Evolutionary conservation across 2,113 vertebrate genomes (phyloP).

Genomic region (Syngnathus floridae): DNA sequence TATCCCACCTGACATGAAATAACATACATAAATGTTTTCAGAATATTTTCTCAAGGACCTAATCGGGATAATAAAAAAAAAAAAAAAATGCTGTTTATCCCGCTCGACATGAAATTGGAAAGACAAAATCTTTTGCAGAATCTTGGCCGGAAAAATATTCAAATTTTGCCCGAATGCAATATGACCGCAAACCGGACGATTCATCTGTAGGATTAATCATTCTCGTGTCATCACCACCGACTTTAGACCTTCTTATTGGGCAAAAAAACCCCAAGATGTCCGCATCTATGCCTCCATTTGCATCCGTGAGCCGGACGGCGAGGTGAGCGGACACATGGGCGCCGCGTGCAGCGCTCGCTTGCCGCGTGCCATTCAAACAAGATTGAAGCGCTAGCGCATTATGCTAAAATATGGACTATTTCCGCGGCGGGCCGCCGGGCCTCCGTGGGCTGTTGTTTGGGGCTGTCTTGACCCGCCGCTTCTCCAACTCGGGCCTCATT

Average conservation of each 20-base stretch:
- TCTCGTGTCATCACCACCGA: not conserved
- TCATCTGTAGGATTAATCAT: not conserved
- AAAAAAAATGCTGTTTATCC: too few relatives aligned
- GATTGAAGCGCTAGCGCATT: slow-evolving; percentile 35
- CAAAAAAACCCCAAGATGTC: slow-evolving; percentile 32
- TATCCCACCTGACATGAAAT: too few relatives aligned
- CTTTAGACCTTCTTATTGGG: slow-evolving; percentile 4
- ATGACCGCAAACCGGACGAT: too few relatives aligned
- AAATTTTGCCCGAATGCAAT: too few relatives aligned
- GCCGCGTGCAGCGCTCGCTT: slow-evolving; percentile 46
- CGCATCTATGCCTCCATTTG: slow-evolving; percentile 46
- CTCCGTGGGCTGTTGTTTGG: slow-evolving; percentile 45
- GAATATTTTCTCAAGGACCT: too few relatives aligned
- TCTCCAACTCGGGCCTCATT: slow-evolving; percentile 61
- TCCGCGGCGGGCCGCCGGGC: slow-evolving; percentile 46
- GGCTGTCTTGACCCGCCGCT: slow-evolving; percentile 27
- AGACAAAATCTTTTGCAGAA: too few relatives aligned
- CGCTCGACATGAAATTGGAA: too few relatives aligned
- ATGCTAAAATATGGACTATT: slow-evolving; percentile 68
- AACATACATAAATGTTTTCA: too few relatives aligned
- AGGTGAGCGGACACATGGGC: slow-evolving; percentile 45
- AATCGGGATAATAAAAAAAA: too few relatives aligned
- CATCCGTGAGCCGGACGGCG: slow-evolving; percentile 36
- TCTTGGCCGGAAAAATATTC: too few relatives aligned
- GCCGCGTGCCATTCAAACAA: slow-evolving; percentile 23